Evolutionary conservation across 2,113 vertebrate species (phyloP).

Genomic region (Tauraco erythrolophus): DNA sequence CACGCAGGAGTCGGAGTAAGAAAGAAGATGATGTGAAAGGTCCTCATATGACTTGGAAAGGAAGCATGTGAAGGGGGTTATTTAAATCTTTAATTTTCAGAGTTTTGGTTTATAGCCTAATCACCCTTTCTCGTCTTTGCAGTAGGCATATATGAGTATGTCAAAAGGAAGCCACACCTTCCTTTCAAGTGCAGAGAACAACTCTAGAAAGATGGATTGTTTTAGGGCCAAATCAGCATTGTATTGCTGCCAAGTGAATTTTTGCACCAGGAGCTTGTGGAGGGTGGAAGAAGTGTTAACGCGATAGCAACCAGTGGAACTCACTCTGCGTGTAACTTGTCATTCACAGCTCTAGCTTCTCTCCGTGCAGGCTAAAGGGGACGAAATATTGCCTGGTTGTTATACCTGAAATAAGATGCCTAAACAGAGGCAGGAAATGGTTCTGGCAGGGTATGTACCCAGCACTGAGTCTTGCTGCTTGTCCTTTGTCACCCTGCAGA

Average conservation of each 20-base stretch:
- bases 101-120: neutral
- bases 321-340: neutral
- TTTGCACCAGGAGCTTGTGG: neutral
- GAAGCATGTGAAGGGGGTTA: neutral
- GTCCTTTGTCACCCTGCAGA: neutral
- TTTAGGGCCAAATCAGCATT: neutral
- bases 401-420: neutral
- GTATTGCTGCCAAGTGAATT: conserved; percentile 21
- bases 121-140: neutral
- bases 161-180: neutral
- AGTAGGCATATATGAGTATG: neutral
- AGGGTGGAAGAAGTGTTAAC: conserved; percentile 31
- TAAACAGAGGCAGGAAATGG: neutral
- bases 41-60: neutral
- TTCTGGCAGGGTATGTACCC: neutral
- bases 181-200: neutral
- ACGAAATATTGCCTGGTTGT: neutral
- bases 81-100: neutral
- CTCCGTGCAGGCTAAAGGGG: neutral
- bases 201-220: neutral
- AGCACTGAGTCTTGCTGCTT: neutral
- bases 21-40: neutral
- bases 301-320: conserved; percentile 14
- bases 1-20: neutral
- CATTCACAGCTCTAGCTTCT: neutral